Conservation (phyloP, 2,113 vertebrate genomes). For the Scopus umbretta region DNA sequence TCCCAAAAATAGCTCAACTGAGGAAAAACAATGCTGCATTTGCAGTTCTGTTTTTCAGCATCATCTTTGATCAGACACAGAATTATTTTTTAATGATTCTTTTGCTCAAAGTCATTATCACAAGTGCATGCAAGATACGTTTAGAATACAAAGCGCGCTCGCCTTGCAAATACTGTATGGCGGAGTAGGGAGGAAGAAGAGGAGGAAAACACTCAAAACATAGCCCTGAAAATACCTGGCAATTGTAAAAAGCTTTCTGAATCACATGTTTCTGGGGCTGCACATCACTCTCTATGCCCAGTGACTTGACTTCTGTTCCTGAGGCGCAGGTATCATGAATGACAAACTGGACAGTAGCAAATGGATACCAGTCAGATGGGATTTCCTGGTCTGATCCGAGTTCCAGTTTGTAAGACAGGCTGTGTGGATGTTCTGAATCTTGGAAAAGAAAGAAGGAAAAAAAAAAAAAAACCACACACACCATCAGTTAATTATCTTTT, state of each 20-base stretch:
- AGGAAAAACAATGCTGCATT: not conserved
- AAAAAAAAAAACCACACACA: not conserved
- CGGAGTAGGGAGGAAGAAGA: not conserved
- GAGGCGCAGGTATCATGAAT: slow-evolving; percentile 82
- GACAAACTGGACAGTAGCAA: slow-evolving; percentile 87
- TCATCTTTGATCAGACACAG: not conserved
- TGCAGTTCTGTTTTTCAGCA: not conserved
- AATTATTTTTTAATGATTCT: slow-evolving; percentile 16
- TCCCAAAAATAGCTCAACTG: not conserved
- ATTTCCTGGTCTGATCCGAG: slow-evolving; percentile 96
- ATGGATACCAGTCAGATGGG: slow-evolving; percentile 89
- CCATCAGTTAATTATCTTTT: not conserved
- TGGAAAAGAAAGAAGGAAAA: not conserved
- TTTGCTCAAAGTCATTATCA: not conserved
- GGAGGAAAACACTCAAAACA: not conserved
- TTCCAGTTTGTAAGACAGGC: slow-evolving; percentile 91
- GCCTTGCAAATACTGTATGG: not conserved
- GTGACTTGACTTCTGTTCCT: slow-evolving; percentile 81
- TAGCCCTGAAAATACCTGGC: slow-evolving; percentile 76
- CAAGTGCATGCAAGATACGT: not conserved
- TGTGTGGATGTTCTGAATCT: slow-evolving; percentile 91
- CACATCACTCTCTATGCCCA: slow-evolving; percentile 86
- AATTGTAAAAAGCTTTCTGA: slow-evolving; percentile 85
- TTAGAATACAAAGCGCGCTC: not conserved
- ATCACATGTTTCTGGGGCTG: slow-evolving; percentile 90